Percentiles rank a stretch among this genome's conserved stretches.
phyloP scores from a whole-genome alignment of 2,888 invertebrate genomes.

The Linnaemya vulpina region DNA sequence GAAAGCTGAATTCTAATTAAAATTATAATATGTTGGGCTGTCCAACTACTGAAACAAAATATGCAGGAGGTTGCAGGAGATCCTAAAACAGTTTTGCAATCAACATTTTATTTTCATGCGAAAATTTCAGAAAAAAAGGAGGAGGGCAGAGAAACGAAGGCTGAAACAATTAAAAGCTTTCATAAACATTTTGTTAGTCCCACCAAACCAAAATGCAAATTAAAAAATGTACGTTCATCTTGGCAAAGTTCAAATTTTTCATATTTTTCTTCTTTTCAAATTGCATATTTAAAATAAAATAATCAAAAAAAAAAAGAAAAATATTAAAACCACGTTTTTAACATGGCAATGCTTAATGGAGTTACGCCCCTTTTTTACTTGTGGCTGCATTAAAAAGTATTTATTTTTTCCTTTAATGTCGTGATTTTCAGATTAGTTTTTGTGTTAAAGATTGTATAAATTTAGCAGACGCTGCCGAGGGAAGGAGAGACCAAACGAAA shows the following conservation, averaged over 20 bases:
- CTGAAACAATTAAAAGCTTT: constrained; percentile 52
- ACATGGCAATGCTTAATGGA: constrained; percentile 76
- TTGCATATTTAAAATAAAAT: constrained; percentile 49
- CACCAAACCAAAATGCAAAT: constrained; percentile 52
- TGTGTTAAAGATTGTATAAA: constrained; percentile 48
- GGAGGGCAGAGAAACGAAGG: background rate
- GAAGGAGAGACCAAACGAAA: background rate
- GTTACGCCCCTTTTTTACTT: constrained; percentile 77
- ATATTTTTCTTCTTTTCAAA: constrained; percentile 32
- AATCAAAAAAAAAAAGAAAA: constrained; percentile 47
- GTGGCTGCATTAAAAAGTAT: constrained; percentile 43
- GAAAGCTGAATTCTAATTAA: constrained; percentile 32
- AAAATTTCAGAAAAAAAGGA: constrained; percentile 6
- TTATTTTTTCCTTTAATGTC: constrained; percentile 58
- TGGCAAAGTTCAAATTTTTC: constrained; percentile 45
- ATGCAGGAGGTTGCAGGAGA: background rate
- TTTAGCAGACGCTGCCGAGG: constrained; percentile 16
- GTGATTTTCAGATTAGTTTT: constrained; percentile 70
- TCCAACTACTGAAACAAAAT: constrained; percentile 26
- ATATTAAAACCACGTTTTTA: constrained; percentile 52
- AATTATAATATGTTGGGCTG: background rate
- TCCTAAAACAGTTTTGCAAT: constrained; percentile 30
- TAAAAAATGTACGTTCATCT: constrained; percentile 32
- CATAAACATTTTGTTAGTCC: constrained; percentile 20
- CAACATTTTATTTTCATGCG: constrained; percentile 41